A percentile compares a stretch with the other conserved stretches of the same genome.
Evolutionary conservation across 2,113 vertebrate genomes (phyloP).

Genomic region (Herpailurus yagouaroundi): DNA sequence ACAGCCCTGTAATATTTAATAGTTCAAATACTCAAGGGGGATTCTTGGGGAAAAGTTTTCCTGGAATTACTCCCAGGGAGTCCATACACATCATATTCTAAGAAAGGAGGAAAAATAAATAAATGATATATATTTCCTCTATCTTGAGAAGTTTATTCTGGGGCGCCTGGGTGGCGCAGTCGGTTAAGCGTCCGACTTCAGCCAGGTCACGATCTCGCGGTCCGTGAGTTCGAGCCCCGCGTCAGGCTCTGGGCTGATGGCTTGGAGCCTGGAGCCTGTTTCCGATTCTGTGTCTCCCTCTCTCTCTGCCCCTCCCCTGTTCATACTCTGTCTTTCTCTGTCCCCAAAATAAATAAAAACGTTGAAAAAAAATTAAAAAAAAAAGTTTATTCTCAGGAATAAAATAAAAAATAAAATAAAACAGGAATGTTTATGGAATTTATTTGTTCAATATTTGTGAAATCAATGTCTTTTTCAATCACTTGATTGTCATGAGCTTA

Average conservation of each 20-base stretch:
- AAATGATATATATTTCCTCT: neutral
- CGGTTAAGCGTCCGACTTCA: too few relatives aligned
- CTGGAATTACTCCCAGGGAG: neutral
- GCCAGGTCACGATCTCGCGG: too few relatives aligned
- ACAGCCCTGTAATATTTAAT: neutral
- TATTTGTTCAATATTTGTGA: neutral
- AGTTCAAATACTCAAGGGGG: neutral
- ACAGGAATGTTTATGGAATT: neutral
- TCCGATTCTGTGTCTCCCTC: too few relatives aligned
- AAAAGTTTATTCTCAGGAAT: neutral
- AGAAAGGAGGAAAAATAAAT: neutral
- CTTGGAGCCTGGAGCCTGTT: too few relatives aligned
- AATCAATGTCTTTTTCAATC: neutral
- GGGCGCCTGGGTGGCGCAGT: too few relatives aligned
- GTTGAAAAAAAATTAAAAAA: too few relatives aligned
- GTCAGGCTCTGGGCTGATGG: too few relatives aligned
- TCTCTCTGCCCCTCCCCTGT: too few relatives aligned
- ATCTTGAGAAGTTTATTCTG: neutral
- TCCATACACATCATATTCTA: neutral
- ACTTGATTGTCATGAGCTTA: conserved; percentile 24
- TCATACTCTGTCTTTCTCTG: too few relatives aligned
- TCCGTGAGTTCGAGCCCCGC: too few relatives aligned
- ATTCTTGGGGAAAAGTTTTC: neutral
- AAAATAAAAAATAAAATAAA: neutral
- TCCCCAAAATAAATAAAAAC: too few relatives aligned